A percentile compares a stretch with the other conserved stretches of the same genome.
Conservation (phyloP, 2,888 invertebrate genomes). For the Dendrolimus pini region DNA sequence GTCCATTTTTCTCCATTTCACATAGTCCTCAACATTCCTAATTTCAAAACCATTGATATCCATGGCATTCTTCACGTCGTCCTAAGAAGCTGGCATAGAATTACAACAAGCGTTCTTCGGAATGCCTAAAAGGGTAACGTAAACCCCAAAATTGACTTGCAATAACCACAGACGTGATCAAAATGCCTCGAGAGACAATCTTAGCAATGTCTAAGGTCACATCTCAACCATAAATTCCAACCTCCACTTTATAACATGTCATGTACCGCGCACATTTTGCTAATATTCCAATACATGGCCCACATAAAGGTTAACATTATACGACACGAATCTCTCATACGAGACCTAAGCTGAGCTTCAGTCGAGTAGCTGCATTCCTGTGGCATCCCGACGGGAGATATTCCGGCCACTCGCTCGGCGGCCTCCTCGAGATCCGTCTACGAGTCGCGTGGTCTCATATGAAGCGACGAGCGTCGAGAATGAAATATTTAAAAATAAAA, state of each 20-base stretch:
- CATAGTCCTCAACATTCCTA: no score
- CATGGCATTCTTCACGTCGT: no score
- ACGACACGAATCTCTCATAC: background rate
- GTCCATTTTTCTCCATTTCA: no score
- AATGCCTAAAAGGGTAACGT: background rate
- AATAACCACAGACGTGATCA: background rate
- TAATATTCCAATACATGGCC: background rate
- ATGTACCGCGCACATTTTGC: background rate
- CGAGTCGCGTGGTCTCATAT: background rate
- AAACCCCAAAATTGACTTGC: background rate
- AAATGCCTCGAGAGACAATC: background rate
- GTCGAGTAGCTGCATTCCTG: slow-evolving; percentile 4
- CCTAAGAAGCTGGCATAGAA: no score
- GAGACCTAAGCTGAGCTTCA: background rate
- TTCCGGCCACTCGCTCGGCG: slow-evolving; percentile 1
- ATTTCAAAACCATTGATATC: no score
- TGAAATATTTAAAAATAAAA: no score
- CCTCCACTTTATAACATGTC: background rate
- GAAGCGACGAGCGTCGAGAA: background rate
- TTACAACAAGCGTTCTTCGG: background rate
- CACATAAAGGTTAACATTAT: background rate
- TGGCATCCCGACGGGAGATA: slow-evolving; percentile 3
- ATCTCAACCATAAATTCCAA: background rate
- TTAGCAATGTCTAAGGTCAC: background rate
- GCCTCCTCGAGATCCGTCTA: background rate